Evolutionary conservation across 2,113 vertebrate species (phyloP), one percentile per base, ranked within the genome.

Genomic region (Nansenia antarctica): DNA sequence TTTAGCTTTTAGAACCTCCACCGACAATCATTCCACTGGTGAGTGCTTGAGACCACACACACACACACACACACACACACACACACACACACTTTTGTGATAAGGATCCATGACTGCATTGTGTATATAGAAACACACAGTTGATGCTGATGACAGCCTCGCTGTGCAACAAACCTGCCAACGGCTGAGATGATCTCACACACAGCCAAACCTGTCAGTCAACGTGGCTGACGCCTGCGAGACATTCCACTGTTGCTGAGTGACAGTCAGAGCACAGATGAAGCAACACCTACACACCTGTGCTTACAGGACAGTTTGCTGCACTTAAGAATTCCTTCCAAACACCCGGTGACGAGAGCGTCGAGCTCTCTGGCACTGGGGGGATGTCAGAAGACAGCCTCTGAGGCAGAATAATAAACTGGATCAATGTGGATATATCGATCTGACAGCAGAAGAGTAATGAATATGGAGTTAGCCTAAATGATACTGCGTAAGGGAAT

Each of bases 401-500:
- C 0, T 18, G 6, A 39, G 18, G 42, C 59, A 18, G 15, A 29
- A 47, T 62, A 37, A 47, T 62, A 37, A 24, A 27, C 4, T 7
- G 32, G 5, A 30, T 52, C 2, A 31, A 12, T 9, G 22, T 0
- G 37, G 8, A 1, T n/a, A 1, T 15, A 68, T 42, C 31, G 64
- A 70, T 72, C 34, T 32, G 4, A 42, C 4, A 70, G 39, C 45
- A 66, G 32, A 20, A 20, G 15, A 58, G 55, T 55, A 35, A 63
- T 27, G 45, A 54, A 20, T 15, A 15, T 7, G 5, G 0, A 7
- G 27, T 58, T 27, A 49, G 45, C 7, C 15, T 30, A 14, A 3
- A 18, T 12, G 55, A 58, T 47, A n/a, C n/a, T 15, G 42, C 14
- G 42, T 5, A 24, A 55, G 26, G 12, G 14, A 14, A 14, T 27